Evolutionary conservation across 1,140 invertebrate species (phyloP).

Genomic region (Liolophura sinensis): DNA sequence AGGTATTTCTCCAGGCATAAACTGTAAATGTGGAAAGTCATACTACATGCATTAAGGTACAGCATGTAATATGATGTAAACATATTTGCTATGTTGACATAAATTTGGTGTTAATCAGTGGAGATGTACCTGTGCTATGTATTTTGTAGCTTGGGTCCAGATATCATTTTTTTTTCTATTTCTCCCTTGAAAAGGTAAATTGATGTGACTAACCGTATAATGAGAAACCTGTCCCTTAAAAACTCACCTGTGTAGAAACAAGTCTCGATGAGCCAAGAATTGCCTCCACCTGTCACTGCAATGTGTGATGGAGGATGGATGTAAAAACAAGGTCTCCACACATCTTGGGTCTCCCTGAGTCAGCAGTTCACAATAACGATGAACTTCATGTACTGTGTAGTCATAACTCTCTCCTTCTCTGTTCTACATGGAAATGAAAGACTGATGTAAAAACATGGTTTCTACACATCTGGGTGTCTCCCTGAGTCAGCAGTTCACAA

Average conservation of each 20-base stretch:
- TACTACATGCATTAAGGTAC: conserved; percentile 3
- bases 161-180: too few relatives aligned
- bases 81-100: background rate
- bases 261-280: conserved; percentile 13
- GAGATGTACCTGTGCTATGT: too few relatives aligned
- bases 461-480: conserved; percentile 47
- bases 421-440: conserved; percentile 23
- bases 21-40: conserved; percentile 15
- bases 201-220: too few relatives aligned
- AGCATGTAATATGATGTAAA: background rate
- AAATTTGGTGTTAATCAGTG: too few relatives aligned
- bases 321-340: conserved; percentile 45
- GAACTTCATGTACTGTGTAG: conserved; percentile 44
- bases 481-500: conserved; percentile 36
- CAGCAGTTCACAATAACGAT: conserved; percentile 42
- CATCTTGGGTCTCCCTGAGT: conserved; percentile 37
- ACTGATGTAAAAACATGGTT: conserved; percentile 42
- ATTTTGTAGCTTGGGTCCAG: too few relatives aligned
- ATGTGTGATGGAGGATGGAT: conserved; percentile 19
- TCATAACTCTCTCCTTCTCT: conserved; percentile 32
- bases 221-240: too few relatives aligned
- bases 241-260: conserved; percentile 35
- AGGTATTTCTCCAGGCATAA: conserved; percentile 45
- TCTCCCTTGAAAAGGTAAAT: too few relatives aligned
- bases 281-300: conserved; percentile 21